phyloP scores from a whole-genome alignment of 2,797 vertebrate species.

The Tauraco hartlaubi region DNA sequence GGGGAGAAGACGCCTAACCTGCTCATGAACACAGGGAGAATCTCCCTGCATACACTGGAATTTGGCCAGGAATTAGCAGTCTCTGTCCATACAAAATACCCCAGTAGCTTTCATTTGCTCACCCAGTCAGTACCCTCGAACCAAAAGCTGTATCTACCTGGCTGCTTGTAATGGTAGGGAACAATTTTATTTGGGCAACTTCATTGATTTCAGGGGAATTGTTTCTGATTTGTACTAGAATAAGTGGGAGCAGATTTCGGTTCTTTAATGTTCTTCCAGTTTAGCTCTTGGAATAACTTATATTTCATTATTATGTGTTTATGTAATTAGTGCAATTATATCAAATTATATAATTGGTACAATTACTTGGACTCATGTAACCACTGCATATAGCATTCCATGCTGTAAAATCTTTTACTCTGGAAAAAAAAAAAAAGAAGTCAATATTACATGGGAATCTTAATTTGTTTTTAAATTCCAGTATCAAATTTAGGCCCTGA shows the following conservation, averaged over 20 bases:
- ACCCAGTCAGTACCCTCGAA: not conserved
- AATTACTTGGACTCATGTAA: constrained; percentile 68
- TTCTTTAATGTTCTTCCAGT: constrained; percentile 76
- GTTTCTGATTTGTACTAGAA: constrained; percentile 71
- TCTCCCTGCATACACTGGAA: not conserved
- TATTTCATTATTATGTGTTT: constrained; percentile 49
- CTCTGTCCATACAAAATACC: not conserved
- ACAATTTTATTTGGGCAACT: constrained; percentile 45
- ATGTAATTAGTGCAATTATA: constrained; percentile 66
- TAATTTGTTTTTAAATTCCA: constrained; percentile 71
- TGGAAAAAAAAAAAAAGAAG: not conserved
- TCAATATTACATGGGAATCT: constrained; percentile 69
- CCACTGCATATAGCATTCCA: constrained; percentile 68
- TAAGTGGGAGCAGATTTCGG: constrained; percentile 65
- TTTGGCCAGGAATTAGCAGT: constrained; percentile 16
- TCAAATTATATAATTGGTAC: constrained; percentile 74
- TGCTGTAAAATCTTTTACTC: constrained; percentile 61
- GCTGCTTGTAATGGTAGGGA: not conserved
- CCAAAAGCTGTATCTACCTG: not conserved
- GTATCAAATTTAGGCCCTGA: constrained; percentile 62
- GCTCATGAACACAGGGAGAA: not conserved
- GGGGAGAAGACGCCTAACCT: not conserved
- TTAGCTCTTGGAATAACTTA: constrained; percentile 74
- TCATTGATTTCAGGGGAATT: constrained; percentile 69
- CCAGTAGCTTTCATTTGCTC: constrained; percentile 24